Evolutionary conservation across 2,797 vertebrate species (phyloP).

Genomic region (Malurus splendens): DNA sequence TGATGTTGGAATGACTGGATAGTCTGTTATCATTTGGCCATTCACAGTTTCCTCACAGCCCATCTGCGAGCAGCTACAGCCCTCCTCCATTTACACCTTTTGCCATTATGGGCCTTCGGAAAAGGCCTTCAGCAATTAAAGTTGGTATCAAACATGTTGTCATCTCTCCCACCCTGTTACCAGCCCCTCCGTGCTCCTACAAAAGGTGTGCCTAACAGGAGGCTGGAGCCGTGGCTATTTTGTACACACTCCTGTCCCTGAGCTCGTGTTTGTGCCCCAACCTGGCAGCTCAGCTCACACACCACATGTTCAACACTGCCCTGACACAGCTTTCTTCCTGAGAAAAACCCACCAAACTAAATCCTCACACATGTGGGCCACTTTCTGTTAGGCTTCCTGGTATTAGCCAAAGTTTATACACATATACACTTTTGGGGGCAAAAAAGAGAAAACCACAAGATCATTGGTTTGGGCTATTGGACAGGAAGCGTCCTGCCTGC

Average conservation of each 20-base stretch:
- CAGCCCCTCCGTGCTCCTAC: constrained; percentile 54
- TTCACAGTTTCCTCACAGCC: constrained; percentile 84
- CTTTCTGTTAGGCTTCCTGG: background rate
- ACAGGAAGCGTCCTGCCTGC: background rate
- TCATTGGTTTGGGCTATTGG: fast-evolving
- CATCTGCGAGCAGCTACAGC: constrained; percentile 73
- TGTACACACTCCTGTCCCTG: constrained; percentile 32
- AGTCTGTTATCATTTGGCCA: constrained; percentile 78
- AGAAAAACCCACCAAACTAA: background rate
- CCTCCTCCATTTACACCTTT: constrained; percentile 75
- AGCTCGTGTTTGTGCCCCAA: constrained; percentile 23
- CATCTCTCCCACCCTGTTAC: constrained; percentile 69
- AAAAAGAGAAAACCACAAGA: background rate
- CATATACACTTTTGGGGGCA: background rate
- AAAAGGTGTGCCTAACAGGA: constrained; percentile 56
- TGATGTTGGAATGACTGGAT: constrained; percentile 75
- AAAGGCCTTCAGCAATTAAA: constrained; percentile 82
- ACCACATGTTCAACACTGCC: background rate
- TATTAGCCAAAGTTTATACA: background rate
- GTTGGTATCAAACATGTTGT: constrained; percentile 82
- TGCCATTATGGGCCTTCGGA: constrained; percentile 69
- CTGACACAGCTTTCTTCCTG: fast-evolving
- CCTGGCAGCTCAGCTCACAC: constrained; percentile 12
- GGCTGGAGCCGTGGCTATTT: constrained; percentile 43
- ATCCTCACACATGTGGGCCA: background rate